These are phyloP conservation scores for Rotaria socialis DNA, from an alignment of 2,888 invertebrate genomes.

Conservation along the genomic window DNA sequence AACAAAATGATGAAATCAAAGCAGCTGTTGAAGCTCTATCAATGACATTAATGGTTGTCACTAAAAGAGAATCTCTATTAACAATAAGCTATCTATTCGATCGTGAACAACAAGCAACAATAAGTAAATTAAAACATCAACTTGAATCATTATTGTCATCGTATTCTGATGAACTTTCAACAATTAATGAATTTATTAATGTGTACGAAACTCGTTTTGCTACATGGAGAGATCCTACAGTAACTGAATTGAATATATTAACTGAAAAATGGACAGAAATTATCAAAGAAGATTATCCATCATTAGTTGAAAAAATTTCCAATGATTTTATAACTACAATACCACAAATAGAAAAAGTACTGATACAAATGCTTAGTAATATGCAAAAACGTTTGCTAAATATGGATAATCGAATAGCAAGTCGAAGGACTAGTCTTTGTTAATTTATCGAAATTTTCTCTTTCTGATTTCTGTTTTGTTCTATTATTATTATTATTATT, in stretches of 20 bases:
- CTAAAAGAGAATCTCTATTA: background rate
- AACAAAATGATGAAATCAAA: conserved; percentile 17
- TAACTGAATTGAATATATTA: background rate
- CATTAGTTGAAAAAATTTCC: background rate
- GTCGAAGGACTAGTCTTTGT: background rate
- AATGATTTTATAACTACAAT: background rate
- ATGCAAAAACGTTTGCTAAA: background rate
- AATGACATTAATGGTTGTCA: background rate
- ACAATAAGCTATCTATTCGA: background rate
- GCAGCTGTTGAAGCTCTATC: background rate
- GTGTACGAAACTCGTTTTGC: background rate
- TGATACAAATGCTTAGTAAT: background rate
- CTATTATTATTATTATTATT: background rate
- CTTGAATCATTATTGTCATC: background rate
- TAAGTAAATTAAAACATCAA: background rate
- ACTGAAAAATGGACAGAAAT: background rate
- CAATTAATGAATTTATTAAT: background rate
- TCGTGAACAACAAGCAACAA: conserved; percentile 14
- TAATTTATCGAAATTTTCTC: background rate
- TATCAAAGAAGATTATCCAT: background rate
- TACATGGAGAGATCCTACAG: background rate
- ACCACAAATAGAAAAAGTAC: background rate
- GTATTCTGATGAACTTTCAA: background rate
- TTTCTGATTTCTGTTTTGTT: background rate
- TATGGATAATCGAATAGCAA: background rate